Evolutionary conservation across 2,113 vertebrate genomes (phyloP), one percentile per base, ranked within the genome.

Genomic region (Crotophaga sulcirostris): DNA sequence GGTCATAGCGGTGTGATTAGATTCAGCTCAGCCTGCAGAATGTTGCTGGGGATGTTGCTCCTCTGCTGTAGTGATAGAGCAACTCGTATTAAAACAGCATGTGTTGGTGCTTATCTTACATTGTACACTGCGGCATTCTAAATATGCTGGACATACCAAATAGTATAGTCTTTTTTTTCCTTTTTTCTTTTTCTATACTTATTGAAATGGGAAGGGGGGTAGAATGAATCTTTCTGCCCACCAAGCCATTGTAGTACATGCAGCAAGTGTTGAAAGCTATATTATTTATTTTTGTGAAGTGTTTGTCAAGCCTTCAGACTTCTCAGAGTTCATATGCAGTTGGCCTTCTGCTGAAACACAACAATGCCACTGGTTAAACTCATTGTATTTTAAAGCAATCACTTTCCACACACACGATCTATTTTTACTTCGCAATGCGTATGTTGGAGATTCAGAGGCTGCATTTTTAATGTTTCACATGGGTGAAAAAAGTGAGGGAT

Each of bases 1-100:
- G 87, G 91, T 84, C 93, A 89, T 40, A 76, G 78, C 68, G 74
- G 84, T 66, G 55, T 75, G 95, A 94, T 95, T 90, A 95, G 66
- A 96, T 95, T 94, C 49, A 62, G 67, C 66, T 88, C 75, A 92
- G 78, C 64, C 60, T 64, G 60, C 91, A 73, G 56, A 86, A 73
- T 47, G 38, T 84, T 94, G 25, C 89, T 80, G 89, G 68, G 93
- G 82, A 56, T 85, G 62, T 59, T 89, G 89, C 82, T 79, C 84
- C 52, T 87, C 89, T 91, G 66, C 80, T 47, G 56, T 21, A 23
- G 73, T 52, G 76, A 94, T 82, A 94, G 73, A 93, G 62, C 47
- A 84, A 51, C 45, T 86, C 79, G 8, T 59, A 94, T 84, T 84
- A 56, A 89, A 89, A 36, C 76, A 84, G 86, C 75, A 49, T 78